Evolutionary conservation across 2,113 vertebrate species (phyloP), one percentile per base, ranked within the genome.

Genomic region (Patagioenas fasciata): DNA sequence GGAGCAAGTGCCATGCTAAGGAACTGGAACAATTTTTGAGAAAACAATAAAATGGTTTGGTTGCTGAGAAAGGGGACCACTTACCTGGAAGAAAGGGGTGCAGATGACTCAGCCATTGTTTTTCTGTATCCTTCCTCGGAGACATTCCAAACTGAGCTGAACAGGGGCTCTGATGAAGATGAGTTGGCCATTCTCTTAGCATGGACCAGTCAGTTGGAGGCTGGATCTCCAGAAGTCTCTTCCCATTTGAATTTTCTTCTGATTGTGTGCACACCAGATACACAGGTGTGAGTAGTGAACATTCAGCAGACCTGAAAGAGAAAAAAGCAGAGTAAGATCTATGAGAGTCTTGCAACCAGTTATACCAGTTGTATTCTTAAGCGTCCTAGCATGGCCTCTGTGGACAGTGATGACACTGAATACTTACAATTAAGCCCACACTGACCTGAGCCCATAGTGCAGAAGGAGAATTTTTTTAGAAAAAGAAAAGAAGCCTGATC

Each of bases 1-100:
- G 0, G 40, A 6, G 5, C 29, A 23, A 77, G 38, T 1, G 13
- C 14, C 15, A 6, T 18, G 24, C 21, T 56, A 31, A 83, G 17
- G 32, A 84, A 61, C 51, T 31, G 14, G 34, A 71, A 61, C 1
- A 44, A 25, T 47, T 75, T 75, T 32, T 60, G 18, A 51, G 62
- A 80, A 79, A 56, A 36, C 13, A 66, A 11, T 56, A 40, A 80
- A 70, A 19, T 69, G 5, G 4, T 19, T 89, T 15, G 1, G 10
- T 31, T 17, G 1, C 17, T 54, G 26, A 24, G 54, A 86, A 94
- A 70, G 6, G 5, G 13, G 24, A 44, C 6, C 2, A 0, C 3
- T 75, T 48, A 13, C 25, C 15, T 38, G 21, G 65, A 80, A 69
- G 26, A 58, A 80, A 48, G 4, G 14, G 21, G 25, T 81, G 9